phyloP scores from a whole-genome alignment of 2,113 vertebrate genomes.

The Balaeniceps rex region DNA sequence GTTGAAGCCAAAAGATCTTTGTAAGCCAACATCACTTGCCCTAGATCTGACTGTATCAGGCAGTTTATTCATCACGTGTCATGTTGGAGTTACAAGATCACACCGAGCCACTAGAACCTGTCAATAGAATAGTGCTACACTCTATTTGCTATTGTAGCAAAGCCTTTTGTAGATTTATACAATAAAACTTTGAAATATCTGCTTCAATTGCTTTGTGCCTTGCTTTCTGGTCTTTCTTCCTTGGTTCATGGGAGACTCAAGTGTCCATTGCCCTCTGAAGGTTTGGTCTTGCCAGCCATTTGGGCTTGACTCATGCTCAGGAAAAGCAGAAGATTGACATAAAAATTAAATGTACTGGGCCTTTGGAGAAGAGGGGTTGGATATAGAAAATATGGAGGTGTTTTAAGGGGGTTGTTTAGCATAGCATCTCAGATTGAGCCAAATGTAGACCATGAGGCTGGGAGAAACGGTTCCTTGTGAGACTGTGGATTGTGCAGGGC shows the following conservation, averaged over 20 bases:
- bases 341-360: background rate
- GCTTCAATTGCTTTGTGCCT: background rate
- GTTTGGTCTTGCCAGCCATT: background rate
- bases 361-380: background rate
- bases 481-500: background rate
- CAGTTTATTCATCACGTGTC: constrained; percentile 42
- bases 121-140: background rate
- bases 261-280: background rate
- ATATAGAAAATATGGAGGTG: background rate
- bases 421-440: background rate
- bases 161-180: constrained; percentile 68
- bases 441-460: background rate
- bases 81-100: constrained; percentile 49
- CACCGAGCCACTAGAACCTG: constrained; percentile 35
- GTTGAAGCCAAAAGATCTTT: constrained; percentile 48
- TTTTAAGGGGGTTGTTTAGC: background rate
- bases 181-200: constrained; percentile 62
- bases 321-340: background rate
- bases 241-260: background rate
- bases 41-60: background rate
- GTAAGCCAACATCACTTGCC: background rate
- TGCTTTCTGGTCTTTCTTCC: background rate
- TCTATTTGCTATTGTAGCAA: constrained; percentile 53
- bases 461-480: background rate
- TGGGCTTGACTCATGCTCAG: background rate